These are phyloP conservation scores for Cochlearius cochlearius DNA, from an alignment of 2,113 vertebrate species.

Conservation along the genomic window DNA sequence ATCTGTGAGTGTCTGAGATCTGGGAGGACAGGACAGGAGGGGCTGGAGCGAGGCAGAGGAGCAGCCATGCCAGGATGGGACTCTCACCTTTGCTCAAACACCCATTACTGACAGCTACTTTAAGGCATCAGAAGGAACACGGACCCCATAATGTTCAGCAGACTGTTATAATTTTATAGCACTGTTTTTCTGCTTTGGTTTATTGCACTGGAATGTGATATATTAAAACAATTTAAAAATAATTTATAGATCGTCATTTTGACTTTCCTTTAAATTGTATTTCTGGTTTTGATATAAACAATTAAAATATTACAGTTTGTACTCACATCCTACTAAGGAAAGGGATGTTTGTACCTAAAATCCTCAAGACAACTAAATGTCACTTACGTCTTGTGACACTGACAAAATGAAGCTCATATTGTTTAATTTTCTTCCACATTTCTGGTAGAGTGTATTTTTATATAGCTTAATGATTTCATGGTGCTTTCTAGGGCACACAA, in stretches of 20 bases:
- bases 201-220: background rate
- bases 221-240: background rate
- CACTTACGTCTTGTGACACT: background rate
- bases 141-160: background rate
- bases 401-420: background rate
- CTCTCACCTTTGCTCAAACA: background rate
- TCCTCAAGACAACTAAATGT: background rate
- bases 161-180: background rate
- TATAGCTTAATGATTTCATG: slow-evolving; percentile 44
- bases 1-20: background rate
- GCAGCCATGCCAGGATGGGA: background rate
- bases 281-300: slow-evolving; percentile 31
- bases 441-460: slow-evolving; percentile 15
- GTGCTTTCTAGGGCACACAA: background rate
- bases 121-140: background rate
- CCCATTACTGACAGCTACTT: background rate
- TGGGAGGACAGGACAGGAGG: background rate
- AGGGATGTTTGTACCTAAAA: background rate
- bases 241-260: background rate
- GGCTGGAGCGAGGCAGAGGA: background rate
- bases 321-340: background rate
- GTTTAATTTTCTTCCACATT: slow-evolving; percentile 31
- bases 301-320: slow-evolving; percentile 39
- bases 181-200: background rate
- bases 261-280: background rate